Evolutionary conservation across 2,113 vertebrate species (phyloP).

Genomic region (Stigmatopora argus): DNA sequence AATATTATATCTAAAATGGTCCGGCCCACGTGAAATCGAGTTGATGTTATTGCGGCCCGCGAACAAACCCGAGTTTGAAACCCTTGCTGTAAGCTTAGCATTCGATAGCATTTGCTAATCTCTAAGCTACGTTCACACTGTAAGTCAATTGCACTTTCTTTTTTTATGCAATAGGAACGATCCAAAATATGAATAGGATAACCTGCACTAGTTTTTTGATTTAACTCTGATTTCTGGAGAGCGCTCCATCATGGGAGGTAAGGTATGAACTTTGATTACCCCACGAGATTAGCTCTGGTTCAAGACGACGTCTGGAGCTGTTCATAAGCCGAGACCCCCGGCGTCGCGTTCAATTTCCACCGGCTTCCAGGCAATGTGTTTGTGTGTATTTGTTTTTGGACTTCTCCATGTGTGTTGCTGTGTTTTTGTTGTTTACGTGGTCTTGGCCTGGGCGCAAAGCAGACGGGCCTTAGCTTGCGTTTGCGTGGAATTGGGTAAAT

Average conservation of each 20-base stretch:
- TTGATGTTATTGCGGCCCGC: no score
- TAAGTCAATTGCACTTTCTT: no score
- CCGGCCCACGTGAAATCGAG: no score
- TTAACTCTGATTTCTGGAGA: no score
- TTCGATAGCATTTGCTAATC: no score
- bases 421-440: conserved; percentile 65
- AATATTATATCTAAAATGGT: no score
- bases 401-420: conserved; percentile 39
- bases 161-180: no score
- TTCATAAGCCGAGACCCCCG: conserved; percentile 14
- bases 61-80: no score
- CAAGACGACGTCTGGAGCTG: background rate
- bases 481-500: conserved; percentile 61
- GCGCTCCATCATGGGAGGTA: background rate
- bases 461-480: conserved; percentile 54
- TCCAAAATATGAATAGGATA: no score
- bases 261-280: background rate
- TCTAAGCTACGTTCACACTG: no score
- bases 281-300: background rate
- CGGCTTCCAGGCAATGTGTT: conserved; percentile 25
- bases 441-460: conserved; percentile 52
- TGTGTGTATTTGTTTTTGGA: conserved; percentile 44
- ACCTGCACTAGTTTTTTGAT: no score
- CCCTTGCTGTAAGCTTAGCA: no score
- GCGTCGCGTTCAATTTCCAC: conserved; percentile 28